Base-by-base conservation (phyloP, 2,113 vertebrate species). In the Nymphicus hollandicus region DNA sequence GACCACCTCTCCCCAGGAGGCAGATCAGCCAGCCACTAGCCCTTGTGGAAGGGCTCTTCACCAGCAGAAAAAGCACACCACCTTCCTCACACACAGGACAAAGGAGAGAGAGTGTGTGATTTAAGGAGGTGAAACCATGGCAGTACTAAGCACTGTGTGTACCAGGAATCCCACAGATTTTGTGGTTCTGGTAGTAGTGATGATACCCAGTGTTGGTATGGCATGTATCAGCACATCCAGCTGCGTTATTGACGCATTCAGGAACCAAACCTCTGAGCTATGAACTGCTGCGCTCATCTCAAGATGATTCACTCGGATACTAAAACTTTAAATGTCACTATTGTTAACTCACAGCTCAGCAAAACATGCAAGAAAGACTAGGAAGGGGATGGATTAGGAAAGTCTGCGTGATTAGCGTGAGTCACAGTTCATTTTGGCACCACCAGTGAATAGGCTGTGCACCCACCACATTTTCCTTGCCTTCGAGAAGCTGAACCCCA, bases 301-400 rank as follows among this genome's bases (percentile, higher is more conserved):
- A 50, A 65, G 70, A 84, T 92, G 93, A 95, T 78, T 97, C 89
- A 91, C n/a, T 79, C 52, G 20, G 52, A 94, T 52, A 29, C 61
- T 85, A 56, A 60, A 84, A 92, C 72, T 96, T 92, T 41, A 97
- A 97, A 91, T 93, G 78, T 87, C 91, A 85, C 65, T 52, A 12
- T 52, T 94, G 92, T 86, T 92, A 95, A 68, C 73, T 72, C 61
- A 72, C 17, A 84, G 77, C 86, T 87, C 89, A 93, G 86, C n/a
- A 92, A 68, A 95, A 78, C 81, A 89, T 0, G 0, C 72, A 78
- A 76, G 58, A 82, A 91, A 64, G 61, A 16, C 43, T n/a, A 23
- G 7, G 39, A 71, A 81, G 70, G 73, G 73, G 89, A 64, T 19
- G 37, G 52, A 89, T 91, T 65, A 79, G 46, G 47, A 76, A 89